Evolutionary conservation across 2,888 invertebrate genomes (phyloP), one percentile per base, ranked within the genome.

Genomic region (Melikaiella ostensackeni): DNA sequence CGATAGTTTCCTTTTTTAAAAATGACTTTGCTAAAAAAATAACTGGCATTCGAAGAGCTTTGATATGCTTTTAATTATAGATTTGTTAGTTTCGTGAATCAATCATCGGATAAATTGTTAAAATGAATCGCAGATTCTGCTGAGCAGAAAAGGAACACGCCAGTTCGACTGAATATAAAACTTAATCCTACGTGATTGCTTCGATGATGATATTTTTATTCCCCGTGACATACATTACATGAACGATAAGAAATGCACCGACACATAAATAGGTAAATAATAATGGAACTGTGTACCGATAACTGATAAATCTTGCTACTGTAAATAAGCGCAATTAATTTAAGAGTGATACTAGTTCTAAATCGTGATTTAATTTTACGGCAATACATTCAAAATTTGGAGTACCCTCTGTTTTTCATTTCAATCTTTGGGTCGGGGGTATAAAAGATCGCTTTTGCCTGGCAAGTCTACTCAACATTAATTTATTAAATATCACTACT

Each of bases 311-410:
- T 33, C 27, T 62, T 66, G 33, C 70, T 74, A 76, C 75, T 82
- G 80, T 83, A 84, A 76, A 82, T 84, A 83, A 66, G 27, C 42
- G 50, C 78, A 75, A 75, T 57, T 84, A 81, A 46, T 79, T 78
- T 81, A 79, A 81, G 77, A 83, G 80, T 84, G 82, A 82, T 80
- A 81, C 57, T 84, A 83, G 78, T 75, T 80, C 78, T 83, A 84
- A 81, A 79, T 50, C 74, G 33, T 63, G 62, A 75, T 74, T 46
- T 16, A 66, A 42, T 77, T 70, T 75, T 70, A 33, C 11, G 63
- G 38, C 13, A 63, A 24, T 64, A 64, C 42, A 64, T 21, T 8
- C 27, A 46, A 66, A 30, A n/a, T 70, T 19, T 70, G 27, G 30
- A 33, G 33, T 50, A n/a, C 4, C 2, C 16, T 50, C n/a, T 50